Conservation (phyloP, 1,140 invertebrate genomes). For the Apis dorsata region DNA sequence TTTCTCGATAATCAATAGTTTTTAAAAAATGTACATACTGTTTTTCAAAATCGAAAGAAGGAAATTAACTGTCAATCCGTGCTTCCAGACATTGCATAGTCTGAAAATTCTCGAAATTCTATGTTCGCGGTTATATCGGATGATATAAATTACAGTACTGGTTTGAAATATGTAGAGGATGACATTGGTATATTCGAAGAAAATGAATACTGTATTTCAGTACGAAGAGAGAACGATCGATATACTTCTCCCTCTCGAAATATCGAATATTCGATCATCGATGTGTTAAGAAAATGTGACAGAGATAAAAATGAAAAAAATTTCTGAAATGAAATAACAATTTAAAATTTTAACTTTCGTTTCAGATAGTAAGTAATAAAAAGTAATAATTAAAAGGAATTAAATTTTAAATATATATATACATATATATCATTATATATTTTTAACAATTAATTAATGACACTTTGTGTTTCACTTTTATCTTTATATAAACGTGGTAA, state of each 20-base stretch:
- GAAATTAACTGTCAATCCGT: slow-evolving; percentile 15
- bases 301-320: not conserved
- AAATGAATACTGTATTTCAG: not conserved
- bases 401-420: too few relatives aligned
- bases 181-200: not conserved
- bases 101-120: not conserved
- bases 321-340: too few relatives aligned
- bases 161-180: not conserved
- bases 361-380: too few relatives aligned
- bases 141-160: not conserved
- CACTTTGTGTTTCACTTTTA: too few relatives aligned
- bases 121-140: slow-evolving; percentile 1
- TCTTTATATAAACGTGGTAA: too few relatives aligned
- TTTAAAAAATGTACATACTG: slow-evolving; percentile 9
- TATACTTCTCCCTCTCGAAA: not conserved
- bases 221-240: not conserved
- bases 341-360: too few relatives aligned
- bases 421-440: too few relatives aligned
- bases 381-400: too few relatives aligned
- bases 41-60: not conserved
- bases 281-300: not conserved
- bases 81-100: not conserved
- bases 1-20: not conserved
- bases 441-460: too few relatives aligned
- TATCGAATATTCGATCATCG: not conserved